phyloP scores from a whole-genome alignment of 2,797 vertebrate genomes.

The Amphiprion clarkii region DNA sequence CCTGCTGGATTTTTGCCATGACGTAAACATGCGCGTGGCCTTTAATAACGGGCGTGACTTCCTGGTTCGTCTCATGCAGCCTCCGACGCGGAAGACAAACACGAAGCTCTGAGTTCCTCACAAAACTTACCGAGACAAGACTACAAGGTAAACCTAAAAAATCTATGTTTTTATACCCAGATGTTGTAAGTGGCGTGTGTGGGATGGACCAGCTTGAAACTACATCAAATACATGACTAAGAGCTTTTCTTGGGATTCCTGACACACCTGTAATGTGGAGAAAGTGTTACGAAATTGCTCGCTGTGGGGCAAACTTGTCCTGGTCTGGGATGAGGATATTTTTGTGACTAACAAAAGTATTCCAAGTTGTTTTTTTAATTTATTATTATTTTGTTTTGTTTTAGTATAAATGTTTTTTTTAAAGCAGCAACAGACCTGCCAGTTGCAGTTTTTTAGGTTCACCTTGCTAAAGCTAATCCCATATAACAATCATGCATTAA shows the following conservation, averaged over 20 bases:
- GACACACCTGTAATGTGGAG: neutral
- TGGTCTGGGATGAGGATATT: neutral
- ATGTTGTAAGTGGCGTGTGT: neutral
- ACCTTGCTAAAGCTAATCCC: neutral
- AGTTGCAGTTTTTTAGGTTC: neutral
- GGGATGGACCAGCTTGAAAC: neutral
- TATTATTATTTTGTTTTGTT: neutral
- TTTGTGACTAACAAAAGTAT: neutral
- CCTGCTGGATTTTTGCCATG: neutral
- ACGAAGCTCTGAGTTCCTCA: slow-evolving; percentile 1
- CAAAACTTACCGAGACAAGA: slow-evolving; percentile 1
- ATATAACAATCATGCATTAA: neutral
- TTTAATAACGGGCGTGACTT: slow-evolving; percentile 61
- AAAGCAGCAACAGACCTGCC: neutral
- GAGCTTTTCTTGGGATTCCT: neutral
- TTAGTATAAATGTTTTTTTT: neutral
- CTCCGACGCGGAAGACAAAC: slow-evolving; percentile 66
- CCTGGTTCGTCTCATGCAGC: neutral
- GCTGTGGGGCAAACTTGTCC: neutral
- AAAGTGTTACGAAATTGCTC: neutral
- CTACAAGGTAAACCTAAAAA: slow-evolving; percentile 39
- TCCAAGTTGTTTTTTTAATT: neutral
- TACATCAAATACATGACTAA: fast-evolving
- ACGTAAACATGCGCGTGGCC: neutral
- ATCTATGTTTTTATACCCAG: fast-evolving